A percentile compares a stretch with the other conserved stretches of the same genome.
phyloP scores from a whole-genome alignment of 1,140 invertebrate genomes.

The Saccostrea echinata region DNA sequence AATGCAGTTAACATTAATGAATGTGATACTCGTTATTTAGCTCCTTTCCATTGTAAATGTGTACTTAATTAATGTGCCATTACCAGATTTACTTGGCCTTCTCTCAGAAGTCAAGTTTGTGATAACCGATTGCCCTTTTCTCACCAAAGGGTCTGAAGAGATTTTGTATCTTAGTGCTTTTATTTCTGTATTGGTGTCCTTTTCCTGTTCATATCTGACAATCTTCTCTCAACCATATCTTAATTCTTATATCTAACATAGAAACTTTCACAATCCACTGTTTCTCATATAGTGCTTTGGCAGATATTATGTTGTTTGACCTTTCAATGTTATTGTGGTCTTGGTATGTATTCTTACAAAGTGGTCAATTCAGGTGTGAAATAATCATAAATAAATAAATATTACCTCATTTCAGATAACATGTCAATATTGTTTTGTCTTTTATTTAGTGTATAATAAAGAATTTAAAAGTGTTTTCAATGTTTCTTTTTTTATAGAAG shows the following conservation, averaged over 20 bases:
- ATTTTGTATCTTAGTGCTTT: neutral
- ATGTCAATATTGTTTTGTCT: slow-evolving; percentile 1
- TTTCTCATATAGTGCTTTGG: neutral
- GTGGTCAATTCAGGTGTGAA: neutral
- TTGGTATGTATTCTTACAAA: slow-evolving; percentile 19
- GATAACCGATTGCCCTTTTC: neutral
- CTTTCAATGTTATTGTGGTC: neutral
- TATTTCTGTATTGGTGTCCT: neutral
- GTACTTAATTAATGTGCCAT: neutral
- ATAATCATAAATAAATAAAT: neutral
- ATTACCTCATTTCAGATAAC: neutral
- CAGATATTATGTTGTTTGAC: neutral
- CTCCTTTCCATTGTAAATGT: neutral
- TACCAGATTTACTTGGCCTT: neutral
- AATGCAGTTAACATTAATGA: too few relatives aligned
- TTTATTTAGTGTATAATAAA: neutral
- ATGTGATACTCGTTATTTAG: neutral
- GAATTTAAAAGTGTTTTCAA: neutral
- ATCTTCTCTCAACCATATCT: neutral
- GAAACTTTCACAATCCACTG: neutral
- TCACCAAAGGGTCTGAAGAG: neutral
- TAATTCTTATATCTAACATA: neutral
- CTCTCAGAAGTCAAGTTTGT: neutral
- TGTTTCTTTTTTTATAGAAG: too few relatives aligned
- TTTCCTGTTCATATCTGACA: neutral